A percentile compares a stretch with the other conserved stretches of the same genome.
These are phyloP conservation scores for Sipunculus nudus DNA, from an alignment of 2,888 invertebrate genomes.

Conservation along the genomic window DNA sequence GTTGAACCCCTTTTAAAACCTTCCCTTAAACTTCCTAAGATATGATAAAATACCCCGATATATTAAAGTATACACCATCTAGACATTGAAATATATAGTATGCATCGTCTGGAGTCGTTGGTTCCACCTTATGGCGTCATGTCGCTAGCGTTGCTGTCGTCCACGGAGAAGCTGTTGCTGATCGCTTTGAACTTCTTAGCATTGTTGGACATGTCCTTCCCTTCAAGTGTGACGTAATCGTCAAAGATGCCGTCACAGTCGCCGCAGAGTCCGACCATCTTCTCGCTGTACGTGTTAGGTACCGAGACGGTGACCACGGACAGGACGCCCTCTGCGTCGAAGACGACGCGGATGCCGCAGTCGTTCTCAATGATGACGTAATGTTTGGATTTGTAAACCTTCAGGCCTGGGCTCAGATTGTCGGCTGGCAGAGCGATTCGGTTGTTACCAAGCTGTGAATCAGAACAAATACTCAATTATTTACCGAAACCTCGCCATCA, in stretches of 20 bases:
- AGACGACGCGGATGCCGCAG: slow-evolving; percentile 8
- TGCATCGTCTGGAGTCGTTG: no score
- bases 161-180: slow-evolving; percentile 14
- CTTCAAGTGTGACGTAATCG: slow-evolving; percentile 4
- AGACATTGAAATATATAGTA: no score
- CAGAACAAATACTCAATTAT: no score
- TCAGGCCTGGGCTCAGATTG: slow-evolving; percentile 6
- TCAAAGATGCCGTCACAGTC: slow-evolving; percentile 11
- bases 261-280: slow-evolving; percentile 15
- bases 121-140: no score
- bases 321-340: slow-evolving; percentile 5
- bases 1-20: no score
- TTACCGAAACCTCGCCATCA: no score
- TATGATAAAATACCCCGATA: no score
- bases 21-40: no score
- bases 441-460: slow-evolving; percentile 2
- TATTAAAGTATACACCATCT: no score
- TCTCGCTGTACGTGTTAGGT: slow-evolving; percentile 1
- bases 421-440: slow-evolving; percentile 3
- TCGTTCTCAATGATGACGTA: slow-evolving; percentile 10
- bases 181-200: slow-evolving; percentile 9
- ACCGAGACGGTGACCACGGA: slow-evolving; percentile 3
- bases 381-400: neutral
- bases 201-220: slow-evolving; percentile 2
- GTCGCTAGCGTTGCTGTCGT: slow-evolving; percentile 10